Evolutionary conservation across 2,113 vertebrate species (phyloP).

Genomic region (Prolemur simus): DNA sequence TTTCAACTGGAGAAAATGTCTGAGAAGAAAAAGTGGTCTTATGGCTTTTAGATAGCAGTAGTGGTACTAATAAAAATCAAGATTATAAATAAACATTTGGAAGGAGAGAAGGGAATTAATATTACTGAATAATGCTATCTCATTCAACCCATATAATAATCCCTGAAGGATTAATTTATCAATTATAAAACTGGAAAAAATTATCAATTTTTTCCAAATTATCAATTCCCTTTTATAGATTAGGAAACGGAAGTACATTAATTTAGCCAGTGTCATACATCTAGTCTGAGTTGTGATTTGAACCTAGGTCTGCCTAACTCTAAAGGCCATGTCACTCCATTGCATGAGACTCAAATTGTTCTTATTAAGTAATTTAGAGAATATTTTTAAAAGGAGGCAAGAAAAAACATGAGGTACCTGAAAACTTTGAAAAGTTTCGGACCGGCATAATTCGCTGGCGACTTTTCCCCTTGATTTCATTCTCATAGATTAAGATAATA

Average conservation of each 20-base stretch:
- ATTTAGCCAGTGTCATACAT: background rate
- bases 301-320: background rate
- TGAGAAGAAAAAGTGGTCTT: background rate
- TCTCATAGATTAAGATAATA: slow-evolving; percentile 91
- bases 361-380: background rate
- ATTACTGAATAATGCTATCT: slow-evolving; percentile 35
- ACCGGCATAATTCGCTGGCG: slow-evolving; percentile 94
- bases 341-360: background rate
- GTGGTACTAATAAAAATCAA: slow-evolving; percentile 2
- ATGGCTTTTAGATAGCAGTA: background rate
- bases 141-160: background rate
- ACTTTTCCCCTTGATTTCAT: slow-evolving; percentile 79
- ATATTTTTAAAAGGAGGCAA: background rate
- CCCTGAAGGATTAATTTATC: background rate
- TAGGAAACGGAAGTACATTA: background rate
- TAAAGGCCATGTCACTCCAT: background rate
- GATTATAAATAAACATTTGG: background rate
- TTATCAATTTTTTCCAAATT: too few species aligned
- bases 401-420: slow-evolving; percentile 83
- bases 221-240: background rate
- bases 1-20: slow-evolving; percentile 19
- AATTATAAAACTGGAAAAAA: background rate
- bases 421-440: slow-evolving; percentile 90
- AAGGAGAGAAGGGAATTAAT: slow-evolving; percentile 4
- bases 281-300: background rate